Evolutionary conservation across 2,888 invertebrate species (phyloP), one percentile per base, ranked within the genome.

Genomic region (Pseudolycoriella hygida): DNA sequence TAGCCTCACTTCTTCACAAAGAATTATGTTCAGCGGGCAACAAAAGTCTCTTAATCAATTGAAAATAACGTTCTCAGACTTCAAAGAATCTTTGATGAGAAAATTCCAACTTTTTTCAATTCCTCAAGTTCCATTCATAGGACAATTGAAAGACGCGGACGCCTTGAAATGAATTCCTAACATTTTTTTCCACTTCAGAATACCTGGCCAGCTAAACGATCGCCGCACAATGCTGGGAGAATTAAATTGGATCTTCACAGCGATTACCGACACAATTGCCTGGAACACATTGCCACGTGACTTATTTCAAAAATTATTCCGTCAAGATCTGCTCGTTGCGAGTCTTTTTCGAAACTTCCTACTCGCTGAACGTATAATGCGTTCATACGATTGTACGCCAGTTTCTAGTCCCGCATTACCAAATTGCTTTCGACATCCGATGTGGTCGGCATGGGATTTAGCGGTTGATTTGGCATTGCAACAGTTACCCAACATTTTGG

Each of bases 191-290:
- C 43, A 49, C 56, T 55, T 39, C 51, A 88, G 89, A 66, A 90
- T 98, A 55, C 97, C 97, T 6, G 98, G 98, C 2, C 85, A 86
- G 60, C 74, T 94, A 53, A 86, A 84, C 53, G 96, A 97, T 68
- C 74, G 96, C 17, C 74, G 93, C 55, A 96, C 98, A 20, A 92
- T 97, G 88, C 73, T 97, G 52, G 98, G 98, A 42, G 97, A 99
- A 69, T 70, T 98, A 48, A 98, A 98, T 71, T 98, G 98, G 98
- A 96, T 99, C 60, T 98, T 98, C 69, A 98, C 98, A 2, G 97
- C 98, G 40, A 94, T 99, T 54, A 98, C 98, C 0, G 98, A 99
- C 65, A 98, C 98, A 10, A 97, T 99, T 59, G 98, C 98, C 1
- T 98, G 97, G 97, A 94, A 94, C 62, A 87, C 86, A 38, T 71